Evolutionary conservation across 2,113 vertebrate genomes (phyloP), one percentile per base, ranked within the genome.

Genomic region (Glareola pratincola): DNA sequence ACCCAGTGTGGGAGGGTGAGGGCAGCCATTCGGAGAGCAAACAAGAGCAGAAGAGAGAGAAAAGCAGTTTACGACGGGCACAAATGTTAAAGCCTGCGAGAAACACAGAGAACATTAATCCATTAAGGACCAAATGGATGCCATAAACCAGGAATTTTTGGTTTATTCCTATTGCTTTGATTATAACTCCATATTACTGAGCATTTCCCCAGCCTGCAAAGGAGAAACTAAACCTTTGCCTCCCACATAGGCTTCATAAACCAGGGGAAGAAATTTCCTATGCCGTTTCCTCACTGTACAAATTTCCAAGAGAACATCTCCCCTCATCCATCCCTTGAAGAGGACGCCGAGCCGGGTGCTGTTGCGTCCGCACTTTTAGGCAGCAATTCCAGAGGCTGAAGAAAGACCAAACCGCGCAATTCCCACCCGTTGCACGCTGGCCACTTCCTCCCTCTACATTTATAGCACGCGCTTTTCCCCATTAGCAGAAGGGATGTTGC

Each of bases 101-200:
- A 75, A 89, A 51, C 12, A 2, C 32, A 26, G 89, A 78, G 68
- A 63, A 63, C 59, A 59, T 39, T 19, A 36, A 91, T 75, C 91
- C 87, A n/a, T 75, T n/a, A 64, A 34, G 80, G 43, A 12, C 81
- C 96, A 96, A 96, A 97, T 20, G 85, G 93, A n/a, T 36, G 84
- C 69, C 50, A 18, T 96, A 96, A 97, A 96, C 3, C 12, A 7
- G 69, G 47, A n/a, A 9, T 32, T 71, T 64, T 12, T 37, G 18
- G 1, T n/a, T 74, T 71, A 41, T 92, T 96, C 45, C 64, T 50
- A 15, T 22, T 4, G 56, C 82, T 90, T 88, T 85, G 80, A 72
- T 64, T 81, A 50, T 39, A 74, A 60, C 84, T 50, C 34, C 75
- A 34, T 0, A 0, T 24, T 36, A 24, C 60, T 4, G 15, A 73